These are phyloP conservation scores for Limnephilus marmoratus DNA, from an alignment of 2,888 invertebrate genomes.

Conservation along the genomic window DNA sequence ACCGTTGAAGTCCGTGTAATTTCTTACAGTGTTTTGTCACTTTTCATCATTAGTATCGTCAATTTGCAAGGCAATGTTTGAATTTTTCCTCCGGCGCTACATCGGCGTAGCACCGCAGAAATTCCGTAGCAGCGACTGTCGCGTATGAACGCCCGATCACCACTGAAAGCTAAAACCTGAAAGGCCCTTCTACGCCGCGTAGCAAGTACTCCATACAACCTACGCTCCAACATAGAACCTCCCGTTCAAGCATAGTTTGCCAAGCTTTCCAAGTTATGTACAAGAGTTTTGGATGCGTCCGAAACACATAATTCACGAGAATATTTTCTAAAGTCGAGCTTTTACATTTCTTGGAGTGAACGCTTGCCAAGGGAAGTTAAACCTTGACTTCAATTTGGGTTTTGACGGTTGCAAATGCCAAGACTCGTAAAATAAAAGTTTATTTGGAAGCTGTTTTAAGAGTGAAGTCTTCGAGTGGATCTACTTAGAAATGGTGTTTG, in stretches of 20 bases:
- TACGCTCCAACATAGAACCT: neutral
- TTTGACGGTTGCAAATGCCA: constrained; percentile 8
- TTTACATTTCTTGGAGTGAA: neutral
- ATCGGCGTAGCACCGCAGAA: constrained; percentile 20
- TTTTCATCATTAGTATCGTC: neutral
- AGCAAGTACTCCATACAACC: neutral
- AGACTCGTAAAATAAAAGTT: constrained; percentile 3
- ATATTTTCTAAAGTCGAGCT: neutral
- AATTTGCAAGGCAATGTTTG: neutral
- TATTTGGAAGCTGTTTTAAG: neutral
- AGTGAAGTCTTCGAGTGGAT: neutral
- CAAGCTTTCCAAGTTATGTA: neutral
- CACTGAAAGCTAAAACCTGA: constrained; percentile 13
- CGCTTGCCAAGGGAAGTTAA: neutral
- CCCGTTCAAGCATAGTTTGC: constrained; percentile 18
- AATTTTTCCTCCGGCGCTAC: neutral
- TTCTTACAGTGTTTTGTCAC: neutral
- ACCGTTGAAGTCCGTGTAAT: neutral
- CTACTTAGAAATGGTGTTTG: neutral
- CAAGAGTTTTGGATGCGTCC: constrained; percentile 21
- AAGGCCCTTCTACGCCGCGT: neutral
- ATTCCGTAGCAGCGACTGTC: constrained; percentile 13
- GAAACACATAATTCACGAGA: neutral
- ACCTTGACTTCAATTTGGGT: constrained; percentile 14
- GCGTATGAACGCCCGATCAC: constrained; percentile 8